Evolutionary conservation across 2,888 invertebrate genomes (phyloP).

Genomic region (Bibio marci): DNA sequence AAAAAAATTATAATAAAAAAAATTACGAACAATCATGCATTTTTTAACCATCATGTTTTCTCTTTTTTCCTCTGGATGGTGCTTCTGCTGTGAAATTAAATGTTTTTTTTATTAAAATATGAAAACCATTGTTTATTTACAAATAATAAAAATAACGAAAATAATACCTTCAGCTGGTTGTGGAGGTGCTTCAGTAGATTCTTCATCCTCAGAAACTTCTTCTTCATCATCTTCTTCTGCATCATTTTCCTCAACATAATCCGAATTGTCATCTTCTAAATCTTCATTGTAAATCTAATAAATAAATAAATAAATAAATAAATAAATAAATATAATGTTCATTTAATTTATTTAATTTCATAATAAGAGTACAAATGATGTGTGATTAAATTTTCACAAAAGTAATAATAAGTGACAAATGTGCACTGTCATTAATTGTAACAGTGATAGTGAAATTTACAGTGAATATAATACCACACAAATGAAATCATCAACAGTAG

Average conservation of each 20-base stretch:
- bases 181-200: constrained; percentile 18
- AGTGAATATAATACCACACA: no score
- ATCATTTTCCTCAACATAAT: constrained; percentile 41
- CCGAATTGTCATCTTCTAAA: constrained; percentile 43
- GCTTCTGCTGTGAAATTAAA: constrained; percentile 26
- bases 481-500: no score
- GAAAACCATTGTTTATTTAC: not conserved
- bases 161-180: constrained; percentile 1
- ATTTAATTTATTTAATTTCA: no score
- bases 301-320: no score
- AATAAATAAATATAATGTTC: constrained; percentile 1
- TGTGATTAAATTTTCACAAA: no score
- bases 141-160: not conserved
- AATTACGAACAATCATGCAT: not conserved
- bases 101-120: not conserved
- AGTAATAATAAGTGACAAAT: no score
- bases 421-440: no score
- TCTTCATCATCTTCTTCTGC: constrained; percentile 38
- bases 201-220: constrained; percentile 28
- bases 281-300: constrained; percentile 32
- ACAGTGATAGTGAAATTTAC: no score
- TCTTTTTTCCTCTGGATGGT: constrained; percentile 49
- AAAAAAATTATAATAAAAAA: no score
- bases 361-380: no score
- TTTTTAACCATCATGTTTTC: constrained; percentile 44